These are phyloP conservation scores for Sebastes steindachneri DNA, from an alignment of 2,797 vertebrate species.

Conservation along the genomic window DNA sequence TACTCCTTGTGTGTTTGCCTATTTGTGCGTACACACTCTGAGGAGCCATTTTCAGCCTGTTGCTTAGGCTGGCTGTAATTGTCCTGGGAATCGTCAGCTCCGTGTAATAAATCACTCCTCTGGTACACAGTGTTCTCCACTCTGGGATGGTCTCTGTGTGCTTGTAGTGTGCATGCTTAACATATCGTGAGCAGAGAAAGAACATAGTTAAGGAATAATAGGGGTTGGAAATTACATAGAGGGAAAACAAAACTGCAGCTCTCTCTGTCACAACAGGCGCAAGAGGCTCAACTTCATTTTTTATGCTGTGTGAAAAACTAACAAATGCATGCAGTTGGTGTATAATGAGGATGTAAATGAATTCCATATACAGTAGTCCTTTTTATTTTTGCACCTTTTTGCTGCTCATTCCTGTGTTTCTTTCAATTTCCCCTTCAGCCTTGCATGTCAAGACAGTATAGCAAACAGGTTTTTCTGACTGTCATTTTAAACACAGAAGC, in stretches of 20 bases:
- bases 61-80: conserved; percentile 78
- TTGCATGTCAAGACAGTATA: neutral
- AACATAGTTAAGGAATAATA: conserved; percentile 53
- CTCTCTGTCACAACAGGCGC: conserved; percentile 45
- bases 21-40: conserved; percentile 41
- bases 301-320: conserved; percentile 16
- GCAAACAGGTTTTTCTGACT: neutral
- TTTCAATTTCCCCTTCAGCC: neutral
- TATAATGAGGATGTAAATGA: conserved; percentile 21
- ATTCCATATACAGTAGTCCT: neutral
- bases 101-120: conserved; percentile 82
- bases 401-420: neutral
- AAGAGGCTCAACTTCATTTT: conserved; percentile 21
- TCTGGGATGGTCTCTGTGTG: conserved; percentile 64
- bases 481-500: neutral
- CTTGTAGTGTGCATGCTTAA: conserved; percentile 58
- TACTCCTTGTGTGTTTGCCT: conserved; percentile 34
- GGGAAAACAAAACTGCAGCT: conserved; percentile 1
- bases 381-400: neutral
- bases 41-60: conserved; percentile 76
- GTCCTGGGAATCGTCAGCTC: conserved; percentile 80
- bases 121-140: conserved; percentile 79
- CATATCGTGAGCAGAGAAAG: conserved; percentile 57
- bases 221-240: conserved; percentile 47
- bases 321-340: neutral